A percentile compares a stretch with the other conserved stretches of the same genome.
phyloP scores from a whole-genome alignment of 2,113 vertebrate species.

The Lepus americanus region DNA sequence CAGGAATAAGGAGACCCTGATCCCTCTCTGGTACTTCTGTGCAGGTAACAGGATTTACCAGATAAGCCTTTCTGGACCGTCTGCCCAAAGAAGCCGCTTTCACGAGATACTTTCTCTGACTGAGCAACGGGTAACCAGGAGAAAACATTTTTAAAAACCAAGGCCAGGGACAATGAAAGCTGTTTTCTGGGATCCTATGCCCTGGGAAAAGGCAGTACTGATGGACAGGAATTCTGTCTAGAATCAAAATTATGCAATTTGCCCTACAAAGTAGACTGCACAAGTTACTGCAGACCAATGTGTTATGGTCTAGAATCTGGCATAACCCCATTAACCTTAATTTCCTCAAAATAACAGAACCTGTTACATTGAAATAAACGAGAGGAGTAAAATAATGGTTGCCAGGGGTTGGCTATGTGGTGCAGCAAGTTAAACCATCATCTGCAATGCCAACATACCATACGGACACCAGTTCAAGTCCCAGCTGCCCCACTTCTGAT shows the following conservation, averaged over 20 bases:
- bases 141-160: not conserved
- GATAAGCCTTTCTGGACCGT: constrained; percentile 26
- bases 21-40: not conserved
- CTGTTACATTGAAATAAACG: not conserved
- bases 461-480: too few species aligned
- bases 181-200: not conserved
- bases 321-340: not conserved
- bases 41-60: constrained; percentile 42
- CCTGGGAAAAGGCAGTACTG: not conserved
- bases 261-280: not conserved
- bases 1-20: constrained; percentile 36
- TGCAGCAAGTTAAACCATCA: too few species aligned
- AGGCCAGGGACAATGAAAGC: not conserved
- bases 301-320: not conserved
- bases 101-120: not conserved
- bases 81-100: constrained; percentile 36
- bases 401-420: too few species aligned
- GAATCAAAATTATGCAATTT: not conserved
- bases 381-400: constrained; percentile 25
- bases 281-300: not conserved
- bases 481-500: too few species aligned
- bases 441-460: too few species aligned
- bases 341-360: constrained; percentile 36
- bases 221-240: not conserved
- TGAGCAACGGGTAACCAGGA: not conserved